Evolutionary conservation across 2,113 vertebrate species (phyloP).

Genomic region (Cyanocitta stelleri): DNA sequence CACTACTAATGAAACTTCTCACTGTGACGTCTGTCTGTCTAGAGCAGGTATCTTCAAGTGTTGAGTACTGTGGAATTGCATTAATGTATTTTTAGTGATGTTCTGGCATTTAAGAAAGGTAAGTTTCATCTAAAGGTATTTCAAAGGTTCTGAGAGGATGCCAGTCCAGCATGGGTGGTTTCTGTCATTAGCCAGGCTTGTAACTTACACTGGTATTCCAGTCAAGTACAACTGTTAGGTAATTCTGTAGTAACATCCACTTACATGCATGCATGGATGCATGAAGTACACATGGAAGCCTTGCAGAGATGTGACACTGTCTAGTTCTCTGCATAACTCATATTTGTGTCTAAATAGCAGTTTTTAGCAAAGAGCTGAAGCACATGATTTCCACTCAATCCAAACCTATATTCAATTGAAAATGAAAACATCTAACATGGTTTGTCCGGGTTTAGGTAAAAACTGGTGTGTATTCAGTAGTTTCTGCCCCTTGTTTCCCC

Average conservation of each 20-base stretch:
- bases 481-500: neutral
- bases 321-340: neutral
- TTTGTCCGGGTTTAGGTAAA: neutral
- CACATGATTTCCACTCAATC: neutral
- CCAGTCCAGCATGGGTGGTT: neutral
- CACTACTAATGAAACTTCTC: neutral
- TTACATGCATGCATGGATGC: neutral
- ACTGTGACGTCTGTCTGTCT: neutral
- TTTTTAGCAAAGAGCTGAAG: neutral
- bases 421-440: neutral
- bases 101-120: neutral
- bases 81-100: neutral
- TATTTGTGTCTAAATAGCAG: neutral
- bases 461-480: neutral
- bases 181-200: neutral
- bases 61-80: neutral
- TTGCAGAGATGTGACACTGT: neutral
- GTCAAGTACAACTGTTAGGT: neutral
- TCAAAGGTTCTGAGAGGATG: neutral
- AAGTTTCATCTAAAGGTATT: neutral
- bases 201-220: neutral
- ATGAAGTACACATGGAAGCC: neutral
- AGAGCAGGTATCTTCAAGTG: neutral
- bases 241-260: neutral
- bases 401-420: neutral